Evolutionary conservation across 2,888 invertebrate genomes (phyloP).

Genomic region (Lepas anatifera): DNA sequence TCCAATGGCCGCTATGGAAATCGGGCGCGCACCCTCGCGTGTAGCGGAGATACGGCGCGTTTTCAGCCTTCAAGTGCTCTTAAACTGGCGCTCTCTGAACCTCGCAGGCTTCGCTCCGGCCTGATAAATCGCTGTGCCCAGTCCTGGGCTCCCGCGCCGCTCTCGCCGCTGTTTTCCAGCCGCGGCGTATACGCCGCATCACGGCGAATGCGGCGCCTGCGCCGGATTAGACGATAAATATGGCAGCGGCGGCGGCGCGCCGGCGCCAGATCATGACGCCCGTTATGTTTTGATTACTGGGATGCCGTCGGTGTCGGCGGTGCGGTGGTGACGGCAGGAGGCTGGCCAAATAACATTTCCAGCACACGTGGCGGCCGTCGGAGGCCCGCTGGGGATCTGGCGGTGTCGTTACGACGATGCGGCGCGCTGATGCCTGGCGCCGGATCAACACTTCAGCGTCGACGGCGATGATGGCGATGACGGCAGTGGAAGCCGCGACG

Average conservation of each 20-base stretch:
- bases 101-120: not conserved
- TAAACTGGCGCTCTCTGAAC: not conserved
- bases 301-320: too few species aligned
- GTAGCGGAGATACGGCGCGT: not conserved
- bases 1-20: not conserved
- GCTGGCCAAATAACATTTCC: not conserved
- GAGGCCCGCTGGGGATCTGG: too few species aligned
- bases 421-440: not conserved
- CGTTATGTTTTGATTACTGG: not conserved
- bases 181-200: too few species aligned
- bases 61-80: too few species aligned
- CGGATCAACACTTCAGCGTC: not conserved
- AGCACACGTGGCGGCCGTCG: too few species aligned
- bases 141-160: not conserved
- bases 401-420: not conserved
- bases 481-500: not conserved
- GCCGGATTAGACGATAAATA: not conserved
- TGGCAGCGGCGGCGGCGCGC: too few species aligned
- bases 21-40: not conserved
- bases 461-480: not conserved
- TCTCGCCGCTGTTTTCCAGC: not conserved
- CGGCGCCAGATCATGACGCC: too few species aligned
- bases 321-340: not conserved
- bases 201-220: too few species aligned
- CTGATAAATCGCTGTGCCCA: not conserved